Conservation (phyloP, 2,113 vertebrate species). For the Hiodon tergisus region DNA sequence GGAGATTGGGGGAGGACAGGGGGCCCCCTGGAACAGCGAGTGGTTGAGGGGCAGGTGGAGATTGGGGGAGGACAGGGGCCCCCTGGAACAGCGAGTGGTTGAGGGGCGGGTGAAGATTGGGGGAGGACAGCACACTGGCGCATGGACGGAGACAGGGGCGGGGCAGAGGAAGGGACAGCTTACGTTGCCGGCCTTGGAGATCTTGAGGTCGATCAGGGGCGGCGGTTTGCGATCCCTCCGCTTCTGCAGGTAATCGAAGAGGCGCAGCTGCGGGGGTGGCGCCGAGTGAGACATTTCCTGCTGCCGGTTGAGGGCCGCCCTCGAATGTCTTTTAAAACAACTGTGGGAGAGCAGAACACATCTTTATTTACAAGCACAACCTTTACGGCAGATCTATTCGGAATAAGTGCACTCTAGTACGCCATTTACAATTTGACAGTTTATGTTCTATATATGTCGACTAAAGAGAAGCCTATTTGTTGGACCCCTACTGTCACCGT, state of each 20-base stretch:
- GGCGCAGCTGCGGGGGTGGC: slow-evolving; percentile 80
- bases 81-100: background rate
- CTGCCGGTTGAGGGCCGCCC: slow-evolving; percentile 85
- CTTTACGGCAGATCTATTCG: too few species aligned
- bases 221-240: slow-evolving; percentile 86
- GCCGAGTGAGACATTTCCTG: slow-evolving; percentile 83
- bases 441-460: too few species aligned
- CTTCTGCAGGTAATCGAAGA: slow-evolving; percentile 92
- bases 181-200: slow-evolving; percentile 95
- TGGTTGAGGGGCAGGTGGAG: background rate
- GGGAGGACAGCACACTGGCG: background rate
- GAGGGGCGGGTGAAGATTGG: background rate
- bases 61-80: background rate
- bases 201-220: slow-evolving; percentile 89
- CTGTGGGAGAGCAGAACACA: slow-evolving; percentile 45
- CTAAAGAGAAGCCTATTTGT: too few species aligned
- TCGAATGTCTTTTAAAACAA: slow-evolving; percentile 89
- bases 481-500: too few species aligned
- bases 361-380: too few species aligned
- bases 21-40: background rate
- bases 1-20: background rate
- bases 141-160: background rate
- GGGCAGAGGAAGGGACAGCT: slow-evolving; percentile 33
- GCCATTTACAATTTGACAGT: too few species aligned
- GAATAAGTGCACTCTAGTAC: too few species aligned